Base-by-base conservation (phyloP, 2,113 vertebrate species). In the Hyperoodon ampullatus region DNA sequence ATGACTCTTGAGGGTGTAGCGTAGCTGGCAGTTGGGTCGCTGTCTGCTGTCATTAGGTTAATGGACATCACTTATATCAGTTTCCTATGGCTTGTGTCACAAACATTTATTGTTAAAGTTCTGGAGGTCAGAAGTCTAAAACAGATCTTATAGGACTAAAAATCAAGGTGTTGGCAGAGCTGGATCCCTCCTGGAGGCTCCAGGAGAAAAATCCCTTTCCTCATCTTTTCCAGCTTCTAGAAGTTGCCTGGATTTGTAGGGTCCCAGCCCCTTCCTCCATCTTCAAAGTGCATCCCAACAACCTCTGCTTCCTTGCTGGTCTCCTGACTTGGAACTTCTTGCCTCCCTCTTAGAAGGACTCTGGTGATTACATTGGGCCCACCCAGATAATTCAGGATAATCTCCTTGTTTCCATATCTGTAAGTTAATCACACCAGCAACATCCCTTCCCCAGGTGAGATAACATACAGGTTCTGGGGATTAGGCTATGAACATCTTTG, bases 71-170 rank as follows among this genome's bases (percentile, higher is more conserved):
- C 8, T 13, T 50, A 14, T 23, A 26, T 28, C 30, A 13, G 28
- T 82, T 75, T 77, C 18, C 53, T 53, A 53, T 1, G 1, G 53
- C 53, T 53, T 53, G 53, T 1, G 53, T 53, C 18, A 53, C 53
- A 53, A 53, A 53, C 53, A 53, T 53, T 53, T 18, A 53, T 53
- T 53, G 53, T 53, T 53, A 53, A 53, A 53, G 19, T 82, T 65
- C 60, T 89, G n/a, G 55, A 94, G 30, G 63, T 66, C 47, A 66
- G 33, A 71, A 82, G 44, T 60, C 42, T 58, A 92, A 63, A 65
- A 42, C 24, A 10, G 60, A 35, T 35, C 66, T 30, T 33, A 60
- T 9, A 15, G n/a, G 78, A 24, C 55, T 39, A 15, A 93, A 61
- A 94, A 66, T 42, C 63, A 84, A 53, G 65, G 21, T 28, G 47